Evolutionary conservation across 2,797 vertebrate genomes (phyloP).

Genomic region (Cynodonichthys magdalenae): DNA sequence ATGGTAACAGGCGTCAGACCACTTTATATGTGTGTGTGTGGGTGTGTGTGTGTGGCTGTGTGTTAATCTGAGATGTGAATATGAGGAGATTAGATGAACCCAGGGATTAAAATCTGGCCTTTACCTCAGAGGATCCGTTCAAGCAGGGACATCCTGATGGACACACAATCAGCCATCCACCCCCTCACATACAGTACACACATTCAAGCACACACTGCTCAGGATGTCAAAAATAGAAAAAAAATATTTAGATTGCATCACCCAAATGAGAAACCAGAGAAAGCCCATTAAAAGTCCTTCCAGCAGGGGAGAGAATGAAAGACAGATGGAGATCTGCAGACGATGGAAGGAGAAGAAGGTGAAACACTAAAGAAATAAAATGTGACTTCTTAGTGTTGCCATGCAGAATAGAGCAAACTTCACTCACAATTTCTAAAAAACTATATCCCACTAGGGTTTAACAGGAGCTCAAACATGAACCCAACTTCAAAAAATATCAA

Average conservation of each 20-base stretch:
- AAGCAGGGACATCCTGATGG: constrained; percentile 62
- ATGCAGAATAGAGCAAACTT: constrained; percentile 21
- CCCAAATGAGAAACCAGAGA: constrained; percentile 38
- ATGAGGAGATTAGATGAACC: constrained; percentile 81
- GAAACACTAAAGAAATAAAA: constrained; percentile 19
- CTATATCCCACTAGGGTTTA: too few species aligned
- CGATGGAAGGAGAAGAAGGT: constrained; percentile 34
- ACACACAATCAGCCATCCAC: constrained; percentile 27
- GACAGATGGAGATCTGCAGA: constrained; percentile 51
- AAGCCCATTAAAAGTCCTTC: constrained; percentile 33
- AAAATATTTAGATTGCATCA: constrained; percentile 37
- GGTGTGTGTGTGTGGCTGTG: constrained; percentile 20
- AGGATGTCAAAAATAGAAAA: constrained; percentile 31
- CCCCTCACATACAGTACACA: constrained; percentile 1
- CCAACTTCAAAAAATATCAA: too few species aligned
- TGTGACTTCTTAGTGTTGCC: constrained; percentile 28
- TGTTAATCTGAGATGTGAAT: constrained; percentile 81
- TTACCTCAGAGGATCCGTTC: constrained; percentile 78
- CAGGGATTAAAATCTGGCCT: constrained; percentile 81
- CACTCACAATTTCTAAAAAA: too few species aligned
- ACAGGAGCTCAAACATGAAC: too few species aligned
- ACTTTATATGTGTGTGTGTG: constrained; percentile 15
- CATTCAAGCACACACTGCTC: constrained; percentile 8
- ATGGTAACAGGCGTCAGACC: constrained; percentile 47
- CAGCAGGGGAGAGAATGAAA: constrained; percentile 44